phyloP scores from a whole-genome alignment of 1,140 invertebrate genomes.

The Brachionus paranguensis region DNA sequence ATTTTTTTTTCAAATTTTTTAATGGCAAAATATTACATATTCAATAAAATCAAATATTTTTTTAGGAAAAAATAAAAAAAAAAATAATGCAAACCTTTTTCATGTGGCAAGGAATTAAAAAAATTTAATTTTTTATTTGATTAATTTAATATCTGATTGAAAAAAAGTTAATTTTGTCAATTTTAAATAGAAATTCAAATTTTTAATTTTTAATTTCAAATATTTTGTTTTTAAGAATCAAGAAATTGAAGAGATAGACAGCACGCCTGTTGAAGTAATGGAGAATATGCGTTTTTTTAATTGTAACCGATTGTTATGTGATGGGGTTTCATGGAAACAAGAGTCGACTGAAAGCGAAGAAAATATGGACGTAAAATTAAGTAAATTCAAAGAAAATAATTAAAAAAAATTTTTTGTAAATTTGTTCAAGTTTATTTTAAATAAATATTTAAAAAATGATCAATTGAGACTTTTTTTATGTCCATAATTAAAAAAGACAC shows the following conservation, averaged over 20 bases:
- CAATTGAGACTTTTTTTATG: background rate
- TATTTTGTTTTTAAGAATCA: background rate
- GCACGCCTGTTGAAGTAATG: background rate
- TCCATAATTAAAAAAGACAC: too few species aligned
- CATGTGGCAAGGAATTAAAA: too few species aligned
- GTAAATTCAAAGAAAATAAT: background rate
- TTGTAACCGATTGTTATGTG: background rate
- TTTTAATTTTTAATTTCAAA: too few species aligned
- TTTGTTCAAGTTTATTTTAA: background rate
- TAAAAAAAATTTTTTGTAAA: background rate
- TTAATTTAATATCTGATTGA: too few species aligned
- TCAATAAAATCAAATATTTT: too few species aligned
- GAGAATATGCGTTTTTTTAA: background rate
- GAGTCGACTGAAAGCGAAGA: background rate
- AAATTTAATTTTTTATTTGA: too few species aligned
- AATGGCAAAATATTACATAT: too few species aligned
- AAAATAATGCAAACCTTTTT: too few species aligned
- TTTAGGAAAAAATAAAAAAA: too few species aligned
- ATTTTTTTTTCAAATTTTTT: too few species aligned
- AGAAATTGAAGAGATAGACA: background rate
- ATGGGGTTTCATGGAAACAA: constrained; percentile 20
- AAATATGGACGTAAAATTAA: background rate
- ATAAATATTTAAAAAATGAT: background rate
- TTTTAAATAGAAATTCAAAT: too few species aligned
- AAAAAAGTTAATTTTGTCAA: too few species aligned